Conservation (phyloP, 37 sponge, comb jelly and placozoan genomes). For the Tethya wilhelma region DNA sequence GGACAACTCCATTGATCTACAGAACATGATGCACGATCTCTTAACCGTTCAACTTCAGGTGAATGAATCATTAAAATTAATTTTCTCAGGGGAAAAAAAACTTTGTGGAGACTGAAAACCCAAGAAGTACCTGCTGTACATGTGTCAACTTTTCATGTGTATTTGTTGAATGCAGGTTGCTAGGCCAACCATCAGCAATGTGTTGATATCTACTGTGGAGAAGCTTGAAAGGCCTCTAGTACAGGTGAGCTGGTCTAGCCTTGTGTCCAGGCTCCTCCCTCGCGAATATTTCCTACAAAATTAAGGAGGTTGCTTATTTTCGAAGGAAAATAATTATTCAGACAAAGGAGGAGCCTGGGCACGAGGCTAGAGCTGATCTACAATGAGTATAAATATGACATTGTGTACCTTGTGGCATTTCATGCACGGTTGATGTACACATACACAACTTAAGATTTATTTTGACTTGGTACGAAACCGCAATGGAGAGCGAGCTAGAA, state of each 20-base stretch:
- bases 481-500: slow-evolving; percentile 12
- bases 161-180: neutral
- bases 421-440: neutral
- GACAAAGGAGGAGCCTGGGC: too few species aligned
- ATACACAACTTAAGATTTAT: slow-evolving; percentile 1
- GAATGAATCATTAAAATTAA: neutral
- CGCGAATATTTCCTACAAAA: too few species aligned
- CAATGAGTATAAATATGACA: too few species aligned
- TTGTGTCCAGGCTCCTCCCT: too few species aligned
- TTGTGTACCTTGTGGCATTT: too few species aligned
- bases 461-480: slow-evolving; percentile 17
- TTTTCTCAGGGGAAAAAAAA: too few species aligned
- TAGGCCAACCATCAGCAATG: slow-evolving; percentile 8
- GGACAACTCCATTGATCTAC: neutral
- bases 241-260: slow-evolving; percentile 19
- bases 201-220: slow-evolving; percentile 23
- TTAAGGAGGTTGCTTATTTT: neutral
- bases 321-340: neutral
- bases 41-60: slow-evolving; percentile 14
- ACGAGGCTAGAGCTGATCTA: neutral
- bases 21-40: slow-evolving; percentile 2
- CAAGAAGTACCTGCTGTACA: neutral
- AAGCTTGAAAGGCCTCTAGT: slow-evolving; percentile 8
- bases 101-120: neutral
- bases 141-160: neutral